phyloP scores from a whole-genome alignment of 2,797 vertebrate species.

The Clarias pachynema region DNA sequence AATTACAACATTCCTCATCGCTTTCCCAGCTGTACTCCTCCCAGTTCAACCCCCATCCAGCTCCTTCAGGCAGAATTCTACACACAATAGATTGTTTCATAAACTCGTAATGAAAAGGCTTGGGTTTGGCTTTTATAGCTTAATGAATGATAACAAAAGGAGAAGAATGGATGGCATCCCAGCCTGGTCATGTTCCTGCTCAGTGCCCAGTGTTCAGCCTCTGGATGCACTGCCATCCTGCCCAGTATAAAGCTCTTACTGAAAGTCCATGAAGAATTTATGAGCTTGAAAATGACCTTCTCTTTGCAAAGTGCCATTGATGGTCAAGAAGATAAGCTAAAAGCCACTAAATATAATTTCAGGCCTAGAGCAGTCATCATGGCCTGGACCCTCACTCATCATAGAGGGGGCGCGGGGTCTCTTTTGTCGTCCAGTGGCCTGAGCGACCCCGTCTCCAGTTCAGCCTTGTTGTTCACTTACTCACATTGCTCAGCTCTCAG shows the following conservation, averaged over 20 bases:
- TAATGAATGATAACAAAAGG: not conserved
- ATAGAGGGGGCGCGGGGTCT: conserved; percentile 16
- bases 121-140: not conserved
- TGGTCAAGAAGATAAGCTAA: not conserved
- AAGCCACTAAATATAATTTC: conserved; percentile 7
- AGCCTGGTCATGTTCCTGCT: too few relatives aligned
- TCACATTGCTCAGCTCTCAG: conserved; percentile 6
- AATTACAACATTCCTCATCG: conserved; percentile 73
- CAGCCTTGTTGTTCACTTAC: conserved; percentile 19
- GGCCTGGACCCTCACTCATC: not conserved
- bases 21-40: conserved; percentile 72
- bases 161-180: not conserved
- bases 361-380: not conserved
- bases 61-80: conserved; percentile 51
- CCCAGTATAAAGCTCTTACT: not conserved
- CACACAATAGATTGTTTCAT: conserved; percentile 57
- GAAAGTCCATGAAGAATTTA: not conserved
- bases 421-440: conserved; percentile 30
- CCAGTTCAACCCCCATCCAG: not conserved
- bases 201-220: not conserved
- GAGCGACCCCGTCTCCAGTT: not conserved
- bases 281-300: not conserved
- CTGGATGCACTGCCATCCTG: not conserved
- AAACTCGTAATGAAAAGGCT: not conserved
- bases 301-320: not conserved